Base-by-base conservation (phyloP, 2,888 invertebrate species). In the Rhimphoctona megacephalus region DNA sequence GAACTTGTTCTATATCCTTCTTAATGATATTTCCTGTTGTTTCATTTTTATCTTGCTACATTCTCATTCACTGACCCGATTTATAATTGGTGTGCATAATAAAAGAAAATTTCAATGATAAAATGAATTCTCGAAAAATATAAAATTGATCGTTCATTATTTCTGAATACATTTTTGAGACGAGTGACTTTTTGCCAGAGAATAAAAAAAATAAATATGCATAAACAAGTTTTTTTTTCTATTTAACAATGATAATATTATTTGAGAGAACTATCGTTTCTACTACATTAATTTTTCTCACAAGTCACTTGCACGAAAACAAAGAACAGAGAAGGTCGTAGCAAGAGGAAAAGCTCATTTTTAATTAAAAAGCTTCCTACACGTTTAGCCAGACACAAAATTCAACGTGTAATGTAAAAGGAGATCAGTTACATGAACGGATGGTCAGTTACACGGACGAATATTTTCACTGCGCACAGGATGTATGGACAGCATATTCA, bases 291-390 rank as follows among this genome's bases (percentile, higher is more conserved):
- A 73, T 74, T 74, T 73, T 72, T 19, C 46, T 64, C n/a, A 30
- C 52, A 25, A 52, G 64, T 64, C 43, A 22, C 54, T 67, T 36
- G 25, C 43, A 39, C 36, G 73, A 74, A 54, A 22, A 39, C 46
- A 76, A 39, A 76, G 43, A 74, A 54, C 36, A 49, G 11, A 30
- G 73, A 36, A 70, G 43, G 72, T 61, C 73, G 76, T 67, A 52
- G 83, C 36, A 72, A 67, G 67, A 30, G 73, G 54, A 74, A 70
- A 73, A 61, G 57, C 73, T 54, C 73, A 86, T 86, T 90, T 90
- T 90, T 90, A 90, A 90, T 90, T 90, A 90, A 90, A 90, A 90
- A 87, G 83, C 85, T 85, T 85, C 70, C 67, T 49, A 73, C 79
- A 57, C 81, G 79, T 66, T 66, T 57, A 43, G 73, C 22, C 57